These are phyloP conservation scores for Spodoptera litura DNA, from an alignment of 1,140 invertebrate species.

Conservation along the genomic window DNA sequence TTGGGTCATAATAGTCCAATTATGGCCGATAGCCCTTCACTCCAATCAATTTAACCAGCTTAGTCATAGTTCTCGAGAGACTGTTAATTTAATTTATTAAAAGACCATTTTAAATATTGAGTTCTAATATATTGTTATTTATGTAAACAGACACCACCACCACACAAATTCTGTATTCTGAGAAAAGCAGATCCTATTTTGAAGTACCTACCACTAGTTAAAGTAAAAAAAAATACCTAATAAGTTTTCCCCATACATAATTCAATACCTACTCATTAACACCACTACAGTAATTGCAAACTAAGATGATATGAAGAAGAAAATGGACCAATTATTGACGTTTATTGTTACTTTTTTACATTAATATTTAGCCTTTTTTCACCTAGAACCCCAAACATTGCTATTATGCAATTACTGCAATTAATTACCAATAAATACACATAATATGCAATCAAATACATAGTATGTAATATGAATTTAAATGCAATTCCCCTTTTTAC, in stretches of 20 bases:
- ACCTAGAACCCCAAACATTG: not conserved
- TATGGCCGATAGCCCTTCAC: constrained; percentile 23
- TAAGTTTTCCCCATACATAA: not conserved
- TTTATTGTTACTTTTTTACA: constrained; percentile 22
- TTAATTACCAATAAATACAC: constrained; percentile 32
- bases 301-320: not conserved
- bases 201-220: no score
- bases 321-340: constrained; percentile 16
- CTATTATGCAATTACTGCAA: constrained; percentile 23
- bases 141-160: no score
- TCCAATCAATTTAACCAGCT: not conserved
- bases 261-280: not conserved
- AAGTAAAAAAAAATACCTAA: no score
- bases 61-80: not conserved
- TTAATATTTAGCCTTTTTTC: not conserved
- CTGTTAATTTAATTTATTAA: not conserved
- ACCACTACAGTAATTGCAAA: constrained; percentile 7
- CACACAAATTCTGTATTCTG: no score
- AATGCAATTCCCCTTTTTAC: constrained; percentile 5
- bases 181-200: no score
- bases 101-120: no score
- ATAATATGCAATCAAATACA: no score
- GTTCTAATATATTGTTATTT: no score
- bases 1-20: constrained; percentile 39
- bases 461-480: no score